These are phyloP conservation scores for Toxostoma redivivum DNA, from an alignment of 2,113 vertebrate species.

Conservation along the genomic window DNA sequence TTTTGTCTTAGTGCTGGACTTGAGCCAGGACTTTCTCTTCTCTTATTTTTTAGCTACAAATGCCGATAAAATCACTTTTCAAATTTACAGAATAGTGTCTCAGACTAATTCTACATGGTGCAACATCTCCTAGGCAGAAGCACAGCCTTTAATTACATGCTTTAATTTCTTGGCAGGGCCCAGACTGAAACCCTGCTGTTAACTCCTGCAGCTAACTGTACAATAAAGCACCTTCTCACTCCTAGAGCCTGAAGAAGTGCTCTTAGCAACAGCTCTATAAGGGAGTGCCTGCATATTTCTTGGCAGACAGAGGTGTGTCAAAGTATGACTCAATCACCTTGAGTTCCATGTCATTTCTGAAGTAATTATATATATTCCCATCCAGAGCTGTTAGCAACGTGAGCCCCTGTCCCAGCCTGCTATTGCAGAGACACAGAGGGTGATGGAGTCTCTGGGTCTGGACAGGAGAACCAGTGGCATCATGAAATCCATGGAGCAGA, in stretches of 20 bases:
- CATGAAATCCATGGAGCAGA: not conserved
- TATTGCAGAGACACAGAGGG: not conserved
- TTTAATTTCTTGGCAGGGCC: constrained; percentile 18
- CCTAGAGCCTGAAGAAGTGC: constrained; percentile 3
- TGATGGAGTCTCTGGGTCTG: not conserved
- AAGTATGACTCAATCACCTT: constrained; percentile 47
- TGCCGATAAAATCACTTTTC: not conserved
- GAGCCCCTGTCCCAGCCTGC: not conserved
- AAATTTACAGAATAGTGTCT: not conserved
- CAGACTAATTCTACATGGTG: not conserved
- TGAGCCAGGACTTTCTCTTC: not conserved
- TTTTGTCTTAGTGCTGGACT: not conserved
- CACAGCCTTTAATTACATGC: not conserved
- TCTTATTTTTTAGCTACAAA: not conserved
- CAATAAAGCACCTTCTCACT: constrained; percentile 32
- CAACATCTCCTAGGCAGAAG: not conserved
- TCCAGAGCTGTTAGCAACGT: not conserved
- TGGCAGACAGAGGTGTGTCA: constrained; percentile 61
- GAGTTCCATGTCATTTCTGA: constrained; percentile 35
- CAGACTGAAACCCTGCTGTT: constrained; percentile 42
- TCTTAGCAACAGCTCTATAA: constrained; percentile 40
- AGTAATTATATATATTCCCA: constrained; percentile 2
- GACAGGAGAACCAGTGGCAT: not conserved
- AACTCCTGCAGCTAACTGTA: constrained; percentile 34
- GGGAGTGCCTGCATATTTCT: constrained; percentile 46